These are phyloP conservation scores for Cephalopterus ornatus DNA, from an alignment of 2,113 vertebrate species.

Conservation along the genomic window DNA sequence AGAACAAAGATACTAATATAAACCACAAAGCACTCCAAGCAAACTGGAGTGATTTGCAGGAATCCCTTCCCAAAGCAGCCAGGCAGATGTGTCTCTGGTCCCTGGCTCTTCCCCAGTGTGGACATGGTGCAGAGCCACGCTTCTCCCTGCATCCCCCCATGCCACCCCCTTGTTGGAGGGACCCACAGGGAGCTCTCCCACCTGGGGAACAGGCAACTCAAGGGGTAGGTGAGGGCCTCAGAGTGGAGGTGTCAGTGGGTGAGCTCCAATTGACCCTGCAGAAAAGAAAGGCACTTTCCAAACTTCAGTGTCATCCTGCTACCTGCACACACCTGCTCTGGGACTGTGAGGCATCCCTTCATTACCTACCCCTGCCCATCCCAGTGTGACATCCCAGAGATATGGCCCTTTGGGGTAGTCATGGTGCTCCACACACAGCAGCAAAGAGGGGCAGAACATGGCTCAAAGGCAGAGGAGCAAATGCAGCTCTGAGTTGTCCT, in stretches of 20 bases:
- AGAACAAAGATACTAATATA: not conserved
- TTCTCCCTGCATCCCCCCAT: not conserved
- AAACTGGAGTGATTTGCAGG: rapidly evolving
- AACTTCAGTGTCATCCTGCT: not conserved
- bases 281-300: constrained; percentile 48
- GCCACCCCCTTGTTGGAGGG: not conserved
- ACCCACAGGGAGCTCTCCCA: not conserved
- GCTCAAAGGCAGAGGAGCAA: not conserved
- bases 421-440: not conserved
- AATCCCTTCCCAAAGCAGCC: not conserved
- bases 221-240: not conserved
- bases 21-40: not conserved
- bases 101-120: not conserved
- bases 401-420: not conserved
- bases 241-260: not conserved
- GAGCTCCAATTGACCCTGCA: not conserved
- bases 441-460: not conserved
- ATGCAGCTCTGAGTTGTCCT: not conserved
- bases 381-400: not conserved
- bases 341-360: not conserved
- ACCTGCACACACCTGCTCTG: rapidly evolving
- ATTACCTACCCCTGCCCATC: not conserved
- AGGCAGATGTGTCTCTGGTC: not conserved
- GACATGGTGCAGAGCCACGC: rapidly evolving
- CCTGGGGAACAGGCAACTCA: rapidly evolving